Percentiles rank a stretch among this genome's conserved stretches.
Evolutionary conservation across 35 echinoderm and acorn worm species (phyloP).

Genomic region (Patiria miniata): DNA sequence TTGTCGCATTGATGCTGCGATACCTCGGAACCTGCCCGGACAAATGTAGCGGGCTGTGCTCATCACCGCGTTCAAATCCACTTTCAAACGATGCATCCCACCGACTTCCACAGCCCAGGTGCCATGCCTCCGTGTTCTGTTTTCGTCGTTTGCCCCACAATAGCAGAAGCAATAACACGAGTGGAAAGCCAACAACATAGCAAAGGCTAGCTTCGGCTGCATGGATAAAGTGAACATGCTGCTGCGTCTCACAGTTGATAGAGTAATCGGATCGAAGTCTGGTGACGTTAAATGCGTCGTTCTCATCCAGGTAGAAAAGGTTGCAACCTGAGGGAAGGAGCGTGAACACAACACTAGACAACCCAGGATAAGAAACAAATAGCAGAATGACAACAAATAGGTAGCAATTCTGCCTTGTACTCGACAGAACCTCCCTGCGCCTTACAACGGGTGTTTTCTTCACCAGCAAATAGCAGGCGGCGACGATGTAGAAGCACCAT

Average conservation of each 20-base stretch:
- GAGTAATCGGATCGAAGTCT: constrained; percentile 40
- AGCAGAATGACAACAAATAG: constrained; percentile 25
- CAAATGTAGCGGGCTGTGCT: neutral
- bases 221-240: neutral
- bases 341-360: constrained; percentile 32
- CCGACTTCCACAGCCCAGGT: too few species aligned
- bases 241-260: constrained; percentile 5
- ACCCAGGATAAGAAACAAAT: constrained; percentile 36
- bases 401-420: neutral
- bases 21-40: neutral
- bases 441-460: neutral
- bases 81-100: neutral
- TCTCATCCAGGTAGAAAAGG: constrained; percentile 30
- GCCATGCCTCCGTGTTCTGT: neutral
- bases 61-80: too few species aligned
- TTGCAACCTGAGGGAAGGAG: constrained; percentile 33
- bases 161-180: constrained; percentile 8
- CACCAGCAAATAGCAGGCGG: neutral
- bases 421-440: neutral
- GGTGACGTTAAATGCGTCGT: neutral
- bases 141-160: neutral
- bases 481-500: neutral
- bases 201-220: neutral
- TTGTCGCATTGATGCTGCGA: neutral
- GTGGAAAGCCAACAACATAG: constrained; percentile 37